Conservation (phyloP, 2,113 vertebrate species). For the Struthidea cinerea region DNA sequence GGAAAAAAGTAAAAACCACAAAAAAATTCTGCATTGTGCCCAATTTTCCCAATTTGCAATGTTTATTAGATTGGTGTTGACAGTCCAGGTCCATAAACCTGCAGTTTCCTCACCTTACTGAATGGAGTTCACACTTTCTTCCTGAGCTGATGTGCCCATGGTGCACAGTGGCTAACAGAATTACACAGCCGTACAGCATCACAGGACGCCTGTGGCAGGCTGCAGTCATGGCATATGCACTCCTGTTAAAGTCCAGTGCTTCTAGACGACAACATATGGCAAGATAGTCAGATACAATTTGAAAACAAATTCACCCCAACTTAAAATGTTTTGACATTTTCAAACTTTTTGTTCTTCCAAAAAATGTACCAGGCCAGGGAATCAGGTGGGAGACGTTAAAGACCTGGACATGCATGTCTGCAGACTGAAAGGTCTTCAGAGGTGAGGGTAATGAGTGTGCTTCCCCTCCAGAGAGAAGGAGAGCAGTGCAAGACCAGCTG, state of each 20-base stretch:
- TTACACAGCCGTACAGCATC: rapidly evolving
- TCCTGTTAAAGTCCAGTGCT: background rate
- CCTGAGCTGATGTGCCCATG: background rate
- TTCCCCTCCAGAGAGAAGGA: background rate
- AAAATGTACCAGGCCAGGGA: background rate
- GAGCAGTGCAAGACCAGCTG: background rate
- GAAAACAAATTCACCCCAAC: background rate
- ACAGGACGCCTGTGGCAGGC: background rate
- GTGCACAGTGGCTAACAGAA: background rate
- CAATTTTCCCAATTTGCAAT: background rate
- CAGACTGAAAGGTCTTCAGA: background rate
- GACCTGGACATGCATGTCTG: rapidly evolving
- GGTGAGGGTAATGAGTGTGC: background rate
- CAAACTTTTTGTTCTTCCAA: background rate
- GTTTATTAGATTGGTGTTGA: background rate
- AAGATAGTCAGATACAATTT: background rate
- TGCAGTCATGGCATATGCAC: background rate
- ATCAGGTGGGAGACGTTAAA: background rate
- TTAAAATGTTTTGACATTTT: background rate
- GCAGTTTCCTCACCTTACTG: background rate
- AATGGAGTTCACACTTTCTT: background rate
- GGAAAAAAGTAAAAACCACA: background rate
- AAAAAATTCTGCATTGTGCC: background rate
- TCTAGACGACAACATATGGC: background rate
- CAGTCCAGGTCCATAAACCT: background rate